Base-by-base conservation (phyloP, 2,888 invertebrate species). In the Thelaira solivaga region DNA sequence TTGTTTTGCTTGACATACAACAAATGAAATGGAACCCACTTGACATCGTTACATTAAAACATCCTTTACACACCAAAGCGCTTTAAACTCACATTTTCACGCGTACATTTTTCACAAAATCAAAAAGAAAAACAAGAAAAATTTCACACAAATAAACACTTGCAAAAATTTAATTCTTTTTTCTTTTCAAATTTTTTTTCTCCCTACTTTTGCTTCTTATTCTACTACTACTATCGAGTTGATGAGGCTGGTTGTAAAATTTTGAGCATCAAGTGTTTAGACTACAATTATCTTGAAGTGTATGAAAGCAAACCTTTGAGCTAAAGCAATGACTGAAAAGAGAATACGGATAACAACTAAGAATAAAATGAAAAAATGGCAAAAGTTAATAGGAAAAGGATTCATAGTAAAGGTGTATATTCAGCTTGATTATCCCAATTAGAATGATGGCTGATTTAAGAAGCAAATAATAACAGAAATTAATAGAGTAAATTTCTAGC, bases 1-100 rank as follows among this genome's bases (percentile, higher is more conserved):
- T 0, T 13, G n/a, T 13, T 61, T 68, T 53, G 51, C 36, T 64
- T 43, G 24, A 47, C 6, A 36, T 36, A 62, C 47, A 72, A 55
- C 67, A 67, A 72, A 62, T 67, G 72, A 72, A 76, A 67, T 31
- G 72, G 45, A 72, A 72, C 53, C 65, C 47, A 62, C 76, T 72
- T 62, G 72, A 72, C 71, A 72, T 55, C 47, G 61, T 72, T 72
- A 47, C 53, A 71, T 71, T 65, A 65, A 51, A 47, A 51, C 59
- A 65, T 76, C 65, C 53, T 71, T 47, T 65, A 61, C 71, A 71
- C 39, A 55, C 65, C 71, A 72, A 65, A 76, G 31, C 55, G 62
- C 71, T 76, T 69, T 61, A 39, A 22, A 49, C 16, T n/a, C 22
- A 24, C 18, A 47, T 24, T 22, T 39, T 47, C 13, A 29, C 18